These are phyloP conservation scores for Stratiomys singularior DNA, from an alignment of 2,888 invertebrate species.

Conservation along the genomic window DNA sequence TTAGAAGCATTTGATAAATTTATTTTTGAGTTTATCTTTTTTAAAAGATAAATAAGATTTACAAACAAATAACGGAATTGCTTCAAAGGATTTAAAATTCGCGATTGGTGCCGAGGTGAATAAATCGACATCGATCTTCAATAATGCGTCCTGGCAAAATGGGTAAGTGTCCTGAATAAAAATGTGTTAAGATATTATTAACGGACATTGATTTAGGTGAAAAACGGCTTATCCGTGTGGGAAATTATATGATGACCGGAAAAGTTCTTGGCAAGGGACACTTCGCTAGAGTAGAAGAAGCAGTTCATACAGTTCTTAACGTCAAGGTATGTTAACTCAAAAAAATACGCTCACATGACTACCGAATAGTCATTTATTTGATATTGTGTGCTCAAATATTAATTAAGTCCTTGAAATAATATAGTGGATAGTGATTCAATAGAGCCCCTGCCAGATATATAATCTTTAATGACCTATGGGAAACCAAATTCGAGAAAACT, in stretches of 20 bases:
- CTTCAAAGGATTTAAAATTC: background rate
- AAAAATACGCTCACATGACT: too few relatives aligned
- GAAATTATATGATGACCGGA: slow-evolving; percentile 78
- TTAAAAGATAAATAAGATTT: background rate
- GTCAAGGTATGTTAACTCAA: slow-evolving; percentile 70
- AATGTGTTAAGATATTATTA: background rate
- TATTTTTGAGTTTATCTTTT: slow-evolving; percentile 40
- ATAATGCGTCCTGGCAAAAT: slow-evolving; percentile 35
- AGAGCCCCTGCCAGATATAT: too few relatives aligned
- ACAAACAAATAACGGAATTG: slow-evolving; percentile 1
- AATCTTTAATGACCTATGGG: too few relatives aligned
- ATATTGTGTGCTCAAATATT: too few relatives aligned
- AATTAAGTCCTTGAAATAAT: too few relatives aligned
- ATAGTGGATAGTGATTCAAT: too few relatives aligned
- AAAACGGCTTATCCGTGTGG: slow-evolving; percentile 70
- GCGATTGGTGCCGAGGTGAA: background rate
- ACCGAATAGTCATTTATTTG: too few relatives aligned
- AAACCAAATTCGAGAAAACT: too few relatives aligned
- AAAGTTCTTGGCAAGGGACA: slow-evolving; percentile 78
- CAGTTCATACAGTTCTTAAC: slow-evolving; percentile 74
- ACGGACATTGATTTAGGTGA: slow-evolving; percentile 47
- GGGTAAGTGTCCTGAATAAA: slow-evolving; percentile 5
- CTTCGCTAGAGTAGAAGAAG: slow-evolving; percentile 80
- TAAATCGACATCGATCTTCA: background rate
- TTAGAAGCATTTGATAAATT: slow-evolving; percentile 15